phyloP scores from a whole-genome alignment of 1,140 invertebrate species.

The Hestina assimilis region DNA sequence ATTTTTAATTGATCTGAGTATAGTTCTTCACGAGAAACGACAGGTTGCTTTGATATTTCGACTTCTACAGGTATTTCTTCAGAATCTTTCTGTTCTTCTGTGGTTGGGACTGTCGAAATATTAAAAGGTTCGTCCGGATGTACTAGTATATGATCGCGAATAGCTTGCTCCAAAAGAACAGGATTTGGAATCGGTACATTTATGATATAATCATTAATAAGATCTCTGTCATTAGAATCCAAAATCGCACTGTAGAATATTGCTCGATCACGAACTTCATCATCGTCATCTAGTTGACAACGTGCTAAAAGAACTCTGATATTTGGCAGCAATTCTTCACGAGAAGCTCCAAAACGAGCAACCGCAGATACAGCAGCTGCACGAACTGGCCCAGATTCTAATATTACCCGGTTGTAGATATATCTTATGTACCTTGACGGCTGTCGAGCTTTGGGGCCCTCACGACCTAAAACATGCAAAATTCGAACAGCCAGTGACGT shows the following conservation, averaged over 20 bases:
- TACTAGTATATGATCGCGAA: slow-evolving; percentile 86
- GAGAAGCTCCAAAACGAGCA: slow-evolving; percentile 97
- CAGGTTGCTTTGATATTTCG: slow-evolving; percentile 61
- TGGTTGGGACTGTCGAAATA: slow-evolving; percentile 90
- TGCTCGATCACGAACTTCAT: slow-evolving; percentile 98
- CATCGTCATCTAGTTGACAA: slow-evolving; percentile 97
- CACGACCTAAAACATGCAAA: slow-evolving; percentile 95
- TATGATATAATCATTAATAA: slow-evolving; percentile 91
- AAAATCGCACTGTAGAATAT: slow-evolving; percentile 96
- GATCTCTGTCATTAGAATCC: slow-evolving; percentile 78
- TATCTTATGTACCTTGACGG: slow-evolving; percentile 98
- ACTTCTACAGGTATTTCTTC: slow-evolving; percentile 78
- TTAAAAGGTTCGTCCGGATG: slow-evolving; percentile 89
- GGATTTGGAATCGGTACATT: slow-evolving; percentile 87
- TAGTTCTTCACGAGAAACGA: slow-evolving; percentile 88
- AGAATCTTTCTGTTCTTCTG: slow-evolving; percentile 70
- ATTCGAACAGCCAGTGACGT: slow-evolving; percentile 96
- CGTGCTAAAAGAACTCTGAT: slow-evolving; percentile 90
- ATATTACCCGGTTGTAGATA: slow-evolving; percentile 98
- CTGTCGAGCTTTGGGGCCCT: slow-evolving; percentile 95
- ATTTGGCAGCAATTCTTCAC: slow-evolving; percentile 92
- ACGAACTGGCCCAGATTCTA: slow-evolving; percentile 95
- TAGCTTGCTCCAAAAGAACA: slow-evolving; percentile 90
- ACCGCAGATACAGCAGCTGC: slow-evolving; percentile 97
- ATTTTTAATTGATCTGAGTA: slow-evolving; percentile 90